Evolutionary conservation across 2,888 invertebrate genomes (phyloP).

Genomic region (Cabera pusaria): DNA sequence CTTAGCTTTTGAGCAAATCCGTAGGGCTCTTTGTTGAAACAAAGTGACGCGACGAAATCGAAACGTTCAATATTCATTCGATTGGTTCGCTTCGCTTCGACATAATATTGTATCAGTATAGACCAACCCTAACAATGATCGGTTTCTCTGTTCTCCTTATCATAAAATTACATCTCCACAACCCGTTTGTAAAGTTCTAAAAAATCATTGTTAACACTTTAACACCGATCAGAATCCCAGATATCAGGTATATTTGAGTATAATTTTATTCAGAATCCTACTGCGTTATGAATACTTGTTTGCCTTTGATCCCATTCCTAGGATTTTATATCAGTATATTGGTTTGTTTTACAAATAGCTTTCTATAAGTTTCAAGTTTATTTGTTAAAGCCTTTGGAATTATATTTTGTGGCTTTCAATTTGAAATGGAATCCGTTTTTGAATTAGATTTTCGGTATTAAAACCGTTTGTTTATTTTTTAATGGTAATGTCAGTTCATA

Average conservation of each 20-base stretch:
- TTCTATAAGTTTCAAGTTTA: slow-evolving; percentile 19
- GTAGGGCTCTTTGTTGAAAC: no score
- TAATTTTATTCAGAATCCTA: slow-evolving; percentile 57
- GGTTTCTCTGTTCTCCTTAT: slow-evolving; percentile 29
- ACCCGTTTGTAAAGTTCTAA: slow-evolving; percentile 24
- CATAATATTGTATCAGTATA: not conserved
- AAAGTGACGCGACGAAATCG: no score
- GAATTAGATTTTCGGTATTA: slow-evolving; percentile 13
- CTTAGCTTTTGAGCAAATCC: no score
- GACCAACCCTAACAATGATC: slow-evolving; percentile 7
- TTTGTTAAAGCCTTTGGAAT: slow-evolving; percentile 8
- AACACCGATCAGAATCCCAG: slow-evolving; percentile 54
- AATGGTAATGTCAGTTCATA: slow-evolving; percentile 2
- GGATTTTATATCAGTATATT: slow-evolving; percentile 23
- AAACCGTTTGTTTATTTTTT: slow-evolving; percentile 16
- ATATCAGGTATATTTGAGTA: slow-evolving; percentile 50
- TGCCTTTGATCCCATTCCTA: slow-evolving; percentile 35
- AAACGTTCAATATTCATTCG: no score
- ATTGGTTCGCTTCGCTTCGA: no score
- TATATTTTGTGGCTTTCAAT: slow-evolving; percentile 19
- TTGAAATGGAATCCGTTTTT: slow-evolving; percentile 22
- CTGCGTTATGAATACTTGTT: slow-evolving; percentile 45
- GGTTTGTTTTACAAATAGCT: slow-evolving; percentile 31
- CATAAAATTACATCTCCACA: slow-evolving; percentile 26
- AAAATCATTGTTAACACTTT: slow-evolving; percentile 66